Conservation (phyloP, 2,113 vertebrate genomes). For the Mesoclemmys tuberculata region DNA sequence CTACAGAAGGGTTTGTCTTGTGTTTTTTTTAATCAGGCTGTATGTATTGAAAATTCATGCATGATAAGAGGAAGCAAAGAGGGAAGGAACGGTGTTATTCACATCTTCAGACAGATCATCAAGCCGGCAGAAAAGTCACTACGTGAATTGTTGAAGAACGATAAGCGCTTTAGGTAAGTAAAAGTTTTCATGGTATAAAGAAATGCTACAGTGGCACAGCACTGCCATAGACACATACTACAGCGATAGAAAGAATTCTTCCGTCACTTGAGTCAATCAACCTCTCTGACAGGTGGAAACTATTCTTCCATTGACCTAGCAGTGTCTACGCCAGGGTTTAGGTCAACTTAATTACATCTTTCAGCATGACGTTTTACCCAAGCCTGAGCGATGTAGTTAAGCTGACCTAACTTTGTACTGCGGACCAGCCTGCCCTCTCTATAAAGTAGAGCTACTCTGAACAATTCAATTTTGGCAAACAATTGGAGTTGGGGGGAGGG, state of each 20-base stretch:
- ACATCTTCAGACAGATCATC: slow-evolving; percentile 88
- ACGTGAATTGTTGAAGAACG: slow-evolving; percentile 84
- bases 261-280: neutral
- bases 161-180: slow-evolving; percentile 90
- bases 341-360: neutral
- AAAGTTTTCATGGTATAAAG: neutral
- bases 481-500: neutral
- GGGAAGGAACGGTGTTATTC: slow-evolving; percentile 94
- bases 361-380: neutral
- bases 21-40: slow-evolving; percentile 81
- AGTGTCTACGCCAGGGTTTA: neutral
- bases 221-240: neutral
- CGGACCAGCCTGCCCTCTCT: neutral
- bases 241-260: neutral
- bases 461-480: neutral
- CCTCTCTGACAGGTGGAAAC: neutral
- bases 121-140: slow-evolving; percentile 87
- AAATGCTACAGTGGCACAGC: neutral
- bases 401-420: neutral
- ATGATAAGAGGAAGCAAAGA: slow-evolving; percentile 95
- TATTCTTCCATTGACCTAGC: neutral
- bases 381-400: neutral
- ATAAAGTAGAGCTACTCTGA: neutral
- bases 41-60: slow-evolving; percentile 96
- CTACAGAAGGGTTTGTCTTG: neutral